Base-by-base conservation (phyloP, 2,113 vertebrate species). In the Ascaphus truei region DNA sequence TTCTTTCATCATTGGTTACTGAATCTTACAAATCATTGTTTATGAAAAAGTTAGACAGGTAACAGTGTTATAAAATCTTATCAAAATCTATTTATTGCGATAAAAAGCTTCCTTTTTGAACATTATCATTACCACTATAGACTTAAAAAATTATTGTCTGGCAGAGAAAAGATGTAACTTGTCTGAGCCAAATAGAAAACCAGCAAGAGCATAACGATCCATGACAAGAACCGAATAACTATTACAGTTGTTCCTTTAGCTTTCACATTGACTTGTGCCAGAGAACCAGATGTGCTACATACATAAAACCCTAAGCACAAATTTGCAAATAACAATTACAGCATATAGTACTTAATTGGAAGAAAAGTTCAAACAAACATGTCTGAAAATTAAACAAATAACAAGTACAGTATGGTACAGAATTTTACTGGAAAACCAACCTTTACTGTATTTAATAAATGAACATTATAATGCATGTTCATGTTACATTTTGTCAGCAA, bases 61-160 rank as follows among this genome's bases (percentile, higher is more conserved):
- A 41, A 55, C 29, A 25, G 36, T 55, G 50, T 66, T 36, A 55
- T 26, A n/a, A n/a, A n/a, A n/a, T n/a, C n/a, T n/a, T n/a, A n/a
- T n/a, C 33, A 23, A 55, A 20, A 66, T 55, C 63, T 30, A 41
- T 55, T n/a, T n/a, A 52, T 66, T 55, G 63, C 55, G 25, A 45
- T 23, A 37, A 16, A 50, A 43, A 41, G 63, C 63, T 55, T 41
- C 52, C 36, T 52, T 55, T 41, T 36, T 66, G 55, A 66, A 55
- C 41, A 25, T 66, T 66, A 66, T 66, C 63, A 66, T 66, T 66
- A 66, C 36, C 63, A 55, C 63, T 57, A 68, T 59, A 36, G 65
- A 59, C 65, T 50, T 47, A 37, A 27, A 68, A 41, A 26, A 16
- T 55, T 50, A 59, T 68, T 68, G 66, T 68, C 55, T 68, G 66